phyloP scores from a whole-genome alignment of 1,140 invertebrate genomes.

The Ostrea edulis region DNA sequence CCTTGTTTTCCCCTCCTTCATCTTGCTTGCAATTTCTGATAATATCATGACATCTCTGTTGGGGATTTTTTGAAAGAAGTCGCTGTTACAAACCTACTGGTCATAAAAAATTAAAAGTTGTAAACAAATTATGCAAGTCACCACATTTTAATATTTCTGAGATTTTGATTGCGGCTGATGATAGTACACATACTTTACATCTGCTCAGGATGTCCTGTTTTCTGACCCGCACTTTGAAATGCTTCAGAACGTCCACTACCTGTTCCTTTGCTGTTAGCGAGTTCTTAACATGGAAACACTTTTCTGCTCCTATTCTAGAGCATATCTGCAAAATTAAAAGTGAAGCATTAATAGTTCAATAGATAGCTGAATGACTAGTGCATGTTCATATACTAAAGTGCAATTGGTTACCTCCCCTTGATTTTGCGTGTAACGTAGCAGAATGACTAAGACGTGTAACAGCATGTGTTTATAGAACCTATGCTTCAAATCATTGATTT shows the following conservation, averaged over 20 bases:
- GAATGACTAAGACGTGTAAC: too few species aligned
- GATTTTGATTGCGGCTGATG: too few species aligned
- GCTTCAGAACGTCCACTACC: constrained; percentile 82
- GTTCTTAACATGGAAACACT: constrained; percentile 81
- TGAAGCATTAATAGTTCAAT: not conserved
- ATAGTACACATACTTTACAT: constrained; percentile 81
- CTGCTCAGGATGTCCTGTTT: constrained; percentile 85
- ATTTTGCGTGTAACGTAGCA: too few species aligned
- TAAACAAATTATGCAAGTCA: not conserved
- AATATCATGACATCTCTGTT: not conserved
- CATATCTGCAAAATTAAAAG: constrained; percentile 58
- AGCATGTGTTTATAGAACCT: too few species aligned
- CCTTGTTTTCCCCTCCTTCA: not conserved
- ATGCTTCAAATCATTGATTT: too few species aligned
- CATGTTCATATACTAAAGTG: too few species aligned
- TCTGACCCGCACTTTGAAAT: constrained; percentile 84
- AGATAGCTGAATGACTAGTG: too few species aligned
- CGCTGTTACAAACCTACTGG: constrained; percentile 39
- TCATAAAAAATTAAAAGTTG: constrained; percentile 3
- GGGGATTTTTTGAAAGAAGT: constrained; percentile 8
- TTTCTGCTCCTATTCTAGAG: constrained; percentile 62
- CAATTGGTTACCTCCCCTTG: too few species aligned
- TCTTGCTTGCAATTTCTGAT: not conserved
- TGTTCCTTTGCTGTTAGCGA: constrained; percentile 81
- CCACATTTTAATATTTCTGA: too few species aligned